phyloP scores from a whole-genome alignment of 1,140 invertebrate genomes.

The Himalopsyche phryganea region DNA sequence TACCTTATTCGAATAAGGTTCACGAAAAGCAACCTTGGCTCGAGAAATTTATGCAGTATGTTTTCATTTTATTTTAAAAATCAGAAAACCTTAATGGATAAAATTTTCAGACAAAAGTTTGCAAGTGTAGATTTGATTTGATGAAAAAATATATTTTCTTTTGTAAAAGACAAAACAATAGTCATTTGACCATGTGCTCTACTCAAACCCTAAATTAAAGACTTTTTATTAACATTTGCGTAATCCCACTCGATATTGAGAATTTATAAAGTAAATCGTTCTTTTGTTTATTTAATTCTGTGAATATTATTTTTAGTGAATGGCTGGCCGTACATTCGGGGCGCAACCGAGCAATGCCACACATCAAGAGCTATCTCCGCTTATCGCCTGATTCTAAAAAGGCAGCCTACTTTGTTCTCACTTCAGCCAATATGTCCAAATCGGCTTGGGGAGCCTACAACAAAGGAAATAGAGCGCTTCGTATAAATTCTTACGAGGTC shows the following conservation, averaged over 20 bases:
- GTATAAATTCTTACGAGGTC: slow-evolving; percentile 86
- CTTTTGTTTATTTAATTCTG: no score
- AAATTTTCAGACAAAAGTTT: not conserved
- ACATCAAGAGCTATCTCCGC: slow-evolving; percentile 88
- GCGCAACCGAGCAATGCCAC: slow-evolving; percentile 81
- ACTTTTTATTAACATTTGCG: no score
- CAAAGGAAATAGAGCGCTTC: slow-evolving; percentile 62
- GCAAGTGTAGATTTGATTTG: not conserved
- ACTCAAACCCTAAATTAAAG: no score
- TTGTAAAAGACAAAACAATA: no score
- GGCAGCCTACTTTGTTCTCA: slow-evolving; percentile 78
- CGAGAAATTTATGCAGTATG: slow-evolving; percentile 70
- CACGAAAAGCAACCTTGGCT: slow-evolving; percentile 88
- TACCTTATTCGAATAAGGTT: slow-evolving; percentile 79
- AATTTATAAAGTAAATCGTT: no score
- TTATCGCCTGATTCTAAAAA: slow-evolving; percentile 62
- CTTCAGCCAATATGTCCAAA: slow-evolving; percentile 92
- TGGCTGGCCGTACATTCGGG: slow-evolving; percentile 72
- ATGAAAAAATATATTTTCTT: not conserved
- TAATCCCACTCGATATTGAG: no score
- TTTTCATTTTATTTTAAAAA: not conserved
- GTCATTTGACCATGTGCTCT: no score
- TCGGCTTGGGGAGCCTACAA: slow-evolving; percentile 86
- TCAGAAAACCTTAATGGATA: not conserved
- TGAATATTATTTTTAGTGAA: slow-evolving; percentile 65